A percentile compares a stretch with the other conserved stretches of the same genome.
phyloP scores from a whole-genome alignment of 2,113 vertebrate species.

The Zosterops hypoxanthus region DNA sequence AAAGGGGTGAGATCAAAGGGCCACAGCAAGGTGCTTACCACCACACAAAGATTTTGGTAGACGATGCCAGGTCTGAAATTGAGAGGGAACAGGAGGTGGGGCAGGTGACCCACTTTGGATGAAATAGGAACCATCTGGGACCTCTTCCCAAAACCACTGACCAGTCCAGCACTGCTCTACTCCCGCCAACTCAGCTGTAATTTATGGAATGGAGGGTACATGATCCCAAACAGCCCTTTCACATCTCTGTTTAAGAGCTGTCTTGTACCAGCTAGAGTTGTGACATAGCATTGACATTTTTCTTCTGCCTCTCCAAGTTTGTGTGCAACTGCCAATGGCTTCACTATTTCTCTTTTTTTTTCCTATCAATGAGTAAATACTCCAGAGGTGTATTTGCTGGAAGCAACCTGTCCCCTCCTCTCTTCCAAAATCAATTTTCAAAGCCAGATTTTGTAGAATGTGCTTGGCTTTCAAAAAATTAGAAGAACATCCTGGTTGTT shows the following conservation, averaged over 20 bases:
- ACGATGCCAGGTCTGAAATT: neutral
- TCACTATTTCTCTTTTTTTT: neutral
- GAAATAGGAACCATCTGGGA: slow-evolving; percentile 37
- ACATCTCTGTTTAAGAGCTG: slow-evolving; percentile 50
- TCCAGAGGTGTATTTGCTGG: neutral
- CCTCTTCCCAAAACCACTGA: neutral
- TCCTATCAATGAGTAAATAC: neutral
- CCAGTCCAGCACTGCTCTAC: neutral
- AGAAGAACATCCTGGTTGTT: neutral
- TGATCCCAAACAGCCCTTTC: slow-evolving; percentile 58
- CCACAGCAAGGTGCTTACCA: neutral
- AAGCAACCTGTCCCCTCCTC: neutral
- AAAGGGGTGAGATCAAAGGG: fast-evolving
- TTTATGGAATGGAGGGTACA: slow-evolving; percentile 43
- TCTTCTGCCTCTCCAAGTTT: slow-evolving; percentile 15
- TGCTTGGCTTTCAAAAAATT: neutral
- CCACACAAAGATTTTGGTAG: neutral
- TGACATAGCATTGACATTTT: slow-evolving; percentile 51
- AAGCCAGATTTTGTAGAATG: neutral
- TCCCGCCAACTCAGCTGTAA: neutral
- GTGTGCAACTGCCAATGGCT: neutral
- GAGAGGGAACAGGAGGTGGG: slow-evolving; percentile 11
- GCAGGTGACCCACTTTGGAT: slow-evolving; percentile 46
- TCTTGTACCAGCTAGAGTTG: slow-evolving; percentile 26
- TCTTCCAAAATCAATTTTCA: neutral